These are phyloP conservation scores for Esperia sulphurella DNA, from an alignment of 2,888 invertebrate species.

Conservation along the genomic window DNA sequence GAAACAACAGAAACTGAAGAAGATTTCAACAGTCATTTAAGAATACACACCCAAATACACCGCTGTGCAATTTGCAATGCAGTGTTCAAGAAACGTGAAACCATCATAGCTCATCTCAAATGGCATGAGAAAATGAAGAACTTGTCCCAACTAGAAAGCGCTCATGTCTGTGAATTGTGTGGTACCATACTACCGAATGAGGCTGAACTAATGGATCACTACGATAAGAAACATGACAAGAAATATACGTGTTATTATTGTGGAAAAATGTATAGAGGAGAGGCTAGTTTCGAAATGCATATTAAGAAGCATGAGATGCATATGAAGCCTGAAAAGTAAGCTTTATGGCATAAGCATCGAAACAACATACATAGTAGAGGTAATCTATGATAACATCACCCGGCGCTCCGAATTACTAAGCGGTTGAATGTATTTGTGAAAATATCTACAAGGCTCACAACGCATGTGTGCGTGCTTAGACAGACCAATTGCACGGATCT, in stretches of 20 bases:
- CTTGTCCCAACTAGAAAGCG: constrained; percentile 23
- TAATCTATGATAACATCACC: no score
- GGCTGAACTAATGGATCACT: constrained; percentile 38
- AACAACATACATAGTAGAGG: no score
- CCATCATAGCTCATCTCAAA: constrained; percentile 51
- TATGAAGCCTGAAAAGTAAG: constrained; percentile 27
- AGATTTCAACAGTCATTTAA: constrained; percentile 48
- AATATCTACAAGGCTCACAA: no score
- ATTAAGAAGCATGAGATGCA: constrained; percentile 59
- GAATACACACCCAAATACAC: constrained; percentile 47
- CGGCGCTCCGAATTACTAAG: no score
- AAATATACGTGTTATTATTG: constrained; percentile 64
- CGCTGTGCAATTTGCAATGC: constrained; percentile 50
- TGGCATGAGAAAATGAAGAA: constrained; percentile 41
- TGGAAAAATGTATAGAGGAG: constrained; percentile 56
- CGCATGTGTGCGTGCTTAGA: no score
- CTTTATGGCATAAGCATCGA: not conserved
- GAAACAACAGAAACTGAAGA: constrained; percentile 44
- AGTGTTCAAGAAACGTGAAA: constrained; percentile 49
- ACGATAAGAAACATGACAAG: constrained; percentile 46
- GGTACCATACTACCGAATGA: constrained; percentile 43
- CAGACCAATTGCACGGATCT: no score
- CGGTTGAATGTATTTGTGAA: no score
- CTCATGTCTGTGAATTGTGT: constrained; percentile 56
- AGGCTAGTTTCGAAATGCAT: constrained; percentile 51